Evolutionary conservation across 2,888 invertebrate genomes (phyloP).

Genomic region (Mythimna lalbum): DNA sequence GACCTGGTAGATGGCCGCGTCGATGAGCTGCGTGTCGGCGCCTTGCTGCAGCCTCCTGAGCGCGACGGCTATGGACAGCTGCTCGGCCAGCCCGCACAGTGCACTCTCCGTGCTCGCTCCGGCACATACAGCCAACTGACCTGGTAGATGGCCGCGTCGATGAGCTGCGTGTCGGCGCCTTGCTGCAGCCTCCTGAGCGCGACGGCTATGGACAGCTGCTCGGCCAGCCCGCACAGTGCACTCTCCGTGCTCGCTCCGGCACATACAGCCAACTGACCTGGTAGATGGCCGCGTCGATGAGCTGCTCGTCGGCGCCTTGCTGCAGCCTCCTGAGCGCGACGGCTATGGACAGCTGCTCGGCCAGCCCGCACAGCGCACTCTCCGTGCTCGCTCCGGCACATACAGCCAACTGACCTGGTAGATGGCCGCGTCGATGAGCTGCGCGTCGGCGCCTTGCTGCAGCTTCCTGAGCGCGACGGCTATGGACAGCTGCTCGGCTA

Average conservation of each 20-base stretch:
- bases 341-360: no score
- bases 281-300: no score
- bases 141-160: slow-evolving; percentile 77
- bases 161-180: slow-evolving; percentile 75
- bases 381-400: slow-evolving; percentile 76
- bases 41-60: slow-evolving; percentile 91
- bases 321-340: no score
- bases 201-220: slow-evolving; percentile 93
- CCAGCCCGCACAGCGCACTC: slow-evolving; percentile 92
- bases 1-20: no score
- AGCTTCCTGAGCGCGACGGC: slow-evolving; percentile 93
- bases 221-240: no score
- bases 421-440: slow-evolving; percentile 78
- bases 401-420: slow-evolving; percentile 68
- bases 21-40: no score
- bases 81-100: slow-evolving; percentile 95
- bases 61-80: slow-evolving; percentile 93
- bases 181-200: slow-evolving; percentile 92
- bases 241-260: no score
- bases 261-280: no score
- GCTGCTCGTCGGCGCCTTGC: no score
- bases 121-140: slow-evolving; percentile 48
- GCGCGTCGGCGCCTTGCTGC: slow-evolving; percentile 82
- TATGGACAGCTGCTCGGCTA: slow-evolving; percentile 95
- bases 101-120: slow-evolving; percentile 84